Evolutionary conservation across 2,888 invertebrate species (phyloP), one percentile per base, ranked within the genome.

Genomic region (Heteromurus nitidus): DNA sequence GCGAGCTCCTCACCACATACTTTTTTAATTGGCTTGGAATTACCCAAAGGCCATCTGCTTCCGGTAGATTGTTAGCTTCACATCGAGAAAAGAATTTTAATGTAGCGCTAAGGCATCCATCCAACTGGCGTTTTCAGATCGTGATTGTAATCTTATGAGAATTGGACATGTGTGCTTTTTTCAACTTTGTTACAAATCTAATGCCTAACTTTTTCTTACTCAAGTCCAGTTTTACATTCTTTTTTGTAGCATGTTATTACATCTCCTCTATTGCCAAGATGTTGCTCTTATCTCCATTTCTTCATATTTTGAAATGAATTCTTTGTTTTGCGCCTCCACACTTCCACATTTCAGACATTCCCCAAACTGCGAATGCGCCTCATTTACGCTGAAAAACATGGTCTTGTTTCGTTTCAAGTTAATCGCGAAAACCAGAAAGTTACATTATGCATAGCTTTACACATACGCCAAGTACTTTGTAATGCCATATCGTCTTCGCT

Each of bases 21-120:
- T 60, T 60, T 31, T 36, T 36, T 74, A 77, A 69, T 70, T 53
- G 50, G 42, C 18, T 31, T 80, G 72, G 72, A 64, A 67, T 64
- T 72, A 64, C 72, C 80, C 72, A 80, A 60, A 68, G 65, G 58
- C 80, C 80, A 80, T 80, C 80, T 80, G 80, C 53, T 80, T 80
- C 80, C 80, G 80, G 80, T 80, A 13, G 42, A 2, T 42, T n/a
- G n/a, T n/a, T n/a, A 18, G 18, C 13, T 24, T 62, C n/a, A n/a
- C n/a, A n/a, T n/a, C 7, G 18, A 30, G 30, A 62, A 28, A 50
- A 69, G n/a, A 44, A 7, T 44, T 18, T 9, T 20, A 20, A 44
- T 47, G 67, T 62, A 26, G 36, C 28, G 60, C 26, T 31, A 30
- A 60, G n/a, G 70, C 62, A 70, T 65, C 53, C 50, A 36, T 36